phyloP scores from a whole-genome alignment of 2,797 vertebrate genomes.

The Decapterus maruadsi region DNA sequence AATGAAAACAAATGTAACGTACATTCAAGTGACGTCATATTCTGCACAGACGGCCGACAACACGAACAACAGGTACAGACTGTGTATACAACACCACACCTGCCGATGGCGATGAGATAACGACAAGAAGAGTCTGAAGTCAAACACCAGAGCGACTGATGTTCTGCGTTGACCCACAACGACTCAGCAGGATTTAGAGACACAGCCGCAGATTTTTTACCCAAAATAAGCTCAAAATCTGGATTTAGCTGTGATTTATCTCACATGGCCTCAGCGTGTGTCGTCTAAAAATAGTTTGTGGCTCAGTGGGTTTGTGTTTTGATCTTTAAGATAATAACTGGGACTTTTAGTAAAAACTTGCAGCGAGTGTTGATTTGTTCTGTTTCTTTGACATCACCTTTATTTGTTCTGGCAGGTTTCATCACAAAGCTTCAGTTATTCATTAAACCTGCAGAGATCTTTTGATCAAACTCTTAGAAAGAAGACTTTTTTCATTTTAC shows the following conservation, averaged over 20 bases:
- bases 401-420: neutral
- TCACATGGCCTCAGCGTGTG: no score
- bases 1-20: conserved; percentile 36
- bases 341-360: no score
- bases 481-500: no score
- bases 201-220: neutral
- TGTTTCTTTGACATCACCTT: no score
- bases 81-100: conserved; percentile 36
- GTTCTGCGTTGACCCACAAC: neutral
- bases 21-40: conserved; percentile 65
- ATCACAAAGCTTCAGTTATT: neutral
- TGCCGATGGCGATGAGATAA: conserved; percentile 2
- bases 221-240: neutral
- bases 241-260: neutral
- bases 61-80: conserved; percentile 22
- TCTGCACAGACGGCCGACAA: conserved; percentile 35
- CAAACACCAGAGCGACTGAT: conserved; percentile 5
- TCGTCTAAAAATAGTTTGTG: no score
- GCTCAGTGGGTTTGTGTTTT: no score
- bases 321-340: no score
- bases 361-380: no score
- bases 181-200: neutral
- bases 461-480: no score
- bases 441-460: no score
- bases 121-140: neutral